Conservation (phyloP, 2,888 invertebrate genomes). For the Drosophila barbarae region DNA sequence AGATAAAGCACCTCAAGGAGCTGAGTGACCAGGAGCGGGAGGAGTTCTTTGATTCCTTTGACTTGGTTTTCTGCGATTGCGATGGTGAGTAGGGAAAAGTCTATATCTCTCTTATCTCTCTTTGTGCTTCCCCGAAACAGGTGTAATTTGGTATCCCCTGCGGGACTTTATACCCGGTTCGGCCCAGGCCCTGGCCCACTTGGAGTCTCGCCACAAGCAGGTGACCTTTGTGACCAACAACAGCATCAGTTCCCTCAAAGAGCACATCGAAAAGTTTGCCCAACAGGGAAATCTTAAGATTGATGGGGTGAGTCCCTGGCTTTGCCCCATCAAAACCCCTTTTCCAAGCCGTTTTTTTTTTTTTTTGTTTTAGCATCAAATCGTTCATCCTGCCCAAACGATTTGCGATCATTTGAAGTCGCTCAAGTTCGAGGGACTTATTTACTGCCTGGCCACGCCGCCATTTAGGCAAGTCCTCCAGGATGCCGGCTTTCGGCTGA, state of each 20-base stretch:
- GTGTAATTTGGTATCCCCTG: slow-evolving; percentile 80
- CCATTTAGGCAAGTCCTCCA: slow-evolving; percentile 76
- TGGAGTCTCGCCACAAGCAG: slow-evolving; percentile 79
- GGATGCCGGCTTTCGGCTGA: slow-evolving; percentile 79
- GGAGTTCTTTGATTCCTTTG: slow-evolving; percentile 80
- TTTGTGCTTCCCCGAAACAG: slow-evolving; percentile 60
- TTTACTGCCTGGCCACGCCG: slow-evolving; percentile 79
- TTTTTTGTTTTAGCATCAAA: slow-evolving; percentile 49
- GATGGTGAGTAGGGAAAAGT: slow-evolving; percentile 80
- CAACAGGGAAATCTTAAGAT: slow-evolving; percentile 62
- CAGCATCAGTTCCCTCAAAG: slow-evolving; percentile 67
- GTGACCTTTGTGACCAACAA: slow-evolving; percentile 80
- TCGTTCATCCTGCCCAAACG: slow-evolving; percentile 79
- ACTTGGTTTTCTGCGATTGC: slow-evolving; percentile 83
- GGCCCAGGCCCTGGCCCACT: slow-evolving; percentile 75
- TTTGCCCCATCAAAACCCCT: not conserved
- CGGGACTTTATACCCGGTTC: slow-evolving; percentile 78
- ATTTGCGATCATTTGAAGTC: slow-evolving; percentile 81
- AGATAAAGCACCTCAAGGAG: slow-evolving; percentile 54
- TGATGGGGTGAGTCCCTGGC: slow-evolving; percentile 56
- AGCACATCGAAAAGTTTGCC: slow-evolving; percentile 71
- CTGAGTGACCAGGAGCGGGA: slow-evolving; percentile 67
- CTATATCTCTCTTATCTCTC: no score
- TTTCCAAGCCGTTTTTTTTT: not conserved
- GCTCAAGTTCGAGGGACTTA: slow-evolving; percentile 79